Evolutionary conservation across 2,797 vertebrate species (phyloP).

Genomic region (Neoniphon sammara): DNA sequence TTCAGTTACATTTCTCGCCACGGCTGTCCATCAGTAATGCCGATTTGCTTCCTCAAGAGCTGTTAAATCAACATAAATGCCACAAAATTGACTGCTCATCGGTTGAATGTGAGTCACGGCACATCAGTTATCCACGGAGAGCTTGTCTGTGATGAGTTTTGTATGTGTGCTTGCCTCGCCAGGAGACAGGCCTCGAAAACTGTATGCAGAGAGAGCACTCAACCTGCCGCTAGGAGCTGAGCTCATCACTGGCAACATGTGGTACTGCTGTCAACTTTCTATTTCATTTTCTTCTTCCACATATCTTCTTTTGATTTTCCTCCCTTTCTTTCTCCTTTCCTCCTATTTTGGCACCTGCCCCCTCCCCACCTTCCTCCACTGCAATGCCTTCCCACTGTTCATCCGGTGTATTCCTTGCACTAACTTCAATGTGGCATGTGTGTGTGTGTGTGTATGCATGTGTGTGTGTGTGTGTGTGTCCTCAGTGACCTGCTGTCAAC

Average conservation of each 20-base stretch:
- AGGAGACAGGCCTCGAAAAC: slow-evolving; percentile 86
- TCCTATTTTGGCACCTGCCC: not conserved
- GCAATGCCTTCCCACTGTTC: not conserved
- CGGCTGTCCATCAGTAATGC: slow-evolving; percentile 1
- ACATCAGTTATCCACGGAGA: slow-evolving; percentile 3
- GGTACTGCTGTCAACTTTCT: slow-evolving; percentile 66
- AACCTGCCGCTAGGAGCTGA: slow-evolving; percentile 87
- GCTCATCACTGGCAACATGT: slow-evolving; percentile 88
- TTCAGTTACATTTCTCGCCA: not conserved
- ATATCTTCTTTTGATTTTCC: too few relatives aligned
- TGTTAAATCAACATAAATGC: not conserved
- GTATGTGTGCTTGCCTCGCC: slow-evolving; percentile 42
- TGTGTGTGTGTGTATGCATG: not conserved
- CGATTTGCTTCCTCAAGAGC: slow-evolving; percentile 6
- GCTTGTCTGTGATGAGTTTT: slow-evolving; percentile 15
- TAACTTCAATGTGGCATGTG: slow-evolving; percentile 1
- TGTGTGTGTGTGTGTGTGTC: slow-evolving; percentile 30
- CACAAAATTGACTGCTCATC: not conserved
- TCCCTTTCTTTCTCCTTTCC: not conserved
- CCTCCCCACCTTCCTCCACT: too few relatives aligned
- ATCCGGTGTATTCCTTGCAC: slow-evolving; percentile 4
- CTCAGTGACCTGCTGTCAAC: slow-evolving; percentile 86
- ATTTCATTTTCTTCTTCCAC: not conserved
- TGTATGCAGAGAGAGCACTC: slow-evolving; percentile 87
- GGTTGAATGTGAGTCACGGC: not conserved